Conservation (phyloP, 2,888 invertebrate species). For the Oscheius sp. region DNA sequence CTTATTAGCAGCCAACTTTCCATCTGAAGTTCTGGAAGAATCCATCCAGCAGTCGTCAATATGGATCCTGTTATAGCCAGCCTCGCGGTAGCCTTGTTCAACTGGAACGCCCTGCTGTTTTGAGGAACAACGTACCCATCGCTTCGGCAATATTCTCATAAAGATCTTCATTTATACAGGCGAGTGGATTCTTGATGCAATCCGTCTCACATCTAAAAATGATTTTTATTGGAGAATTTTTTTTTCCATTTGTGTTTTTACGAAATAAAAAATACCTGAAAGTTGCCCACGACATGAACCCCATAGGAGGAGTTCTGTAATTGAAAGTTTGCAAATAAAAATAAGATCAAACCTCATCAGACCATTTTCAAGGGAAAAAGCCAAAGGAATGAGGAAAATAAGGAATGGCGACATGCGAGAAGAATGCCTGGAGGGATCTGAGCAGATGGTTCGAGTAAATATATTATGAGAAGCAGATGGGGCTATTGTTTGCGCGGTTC, state of each 20-base stretch:
- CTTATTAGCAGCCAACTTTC: slow-evolving; percentile 50
- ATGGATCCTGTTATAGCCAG: slow-evolving; percentile 63
- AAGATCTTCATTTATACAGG: slow-evolving; percentile 66
- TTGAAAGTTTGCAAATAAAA: neutral
- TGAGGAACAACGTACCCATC: slow-evolving; percentile 7
- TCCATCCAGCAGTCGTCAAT: slow-evolving; percentile 71
- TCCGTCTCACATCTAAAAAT: slow-evolving; percentile 63
- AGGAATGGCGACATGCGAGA: neutral
- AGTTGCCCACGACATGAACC: slow-evolving; percentile 60
- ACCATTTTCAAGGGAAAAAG: slow-evolving; percentile 5
- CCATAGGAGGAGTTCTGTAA: slow-evolving; percentile 21
- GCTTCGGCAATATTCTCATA: slow-evolving; percentile 63
- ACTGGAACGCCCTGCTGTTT: neutral
- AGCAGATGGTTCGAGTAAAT: slow-evolving; percentile 10
- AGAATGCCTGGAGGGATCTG: slow-evolving; percentile 2
- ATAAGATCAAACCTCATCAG: neutral
- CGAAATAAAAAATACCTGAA: no score
- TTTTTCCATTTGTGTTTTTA: no score
- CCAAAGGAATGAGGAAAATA: slow-evolving; percentile 1
- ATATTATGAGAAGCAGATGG: slow-evolving; percentile 6
- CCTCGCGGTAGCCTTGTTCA: slow-evolving; percentile 51
- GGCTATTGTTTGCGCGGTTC: no score
- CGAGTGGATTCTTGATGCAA: slow-evolving; percentile 57
- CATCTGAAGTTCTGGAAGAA: slow-evolving; percentile 37
- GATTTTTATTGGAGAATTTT: no score